These are phyloP conservation scores for Troides aeacus DNA, from an alignment of 2,888 invertebrate species.

Conservation along the genomic window DNA sequence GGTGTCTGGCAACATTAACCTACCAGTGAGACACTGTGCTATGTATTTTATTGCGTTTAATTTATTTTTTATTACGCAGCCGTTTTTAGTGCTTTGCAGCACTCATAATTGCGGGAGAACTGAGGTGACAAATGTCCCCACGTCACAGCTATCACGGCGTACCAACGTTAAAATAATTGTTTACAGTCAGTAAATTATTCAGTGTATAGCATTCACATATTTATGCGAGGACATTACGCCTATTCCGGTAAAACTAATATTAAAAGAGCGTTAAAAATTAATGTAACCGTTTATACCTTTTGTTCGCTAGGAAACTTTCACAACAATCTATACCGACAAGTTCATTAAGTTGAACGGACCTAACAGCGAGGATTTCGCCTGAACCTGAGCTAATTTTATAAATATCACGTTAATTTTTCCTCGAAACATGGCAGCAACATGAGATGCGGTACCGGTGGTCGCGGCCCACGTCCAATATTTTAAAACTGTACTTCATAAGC, in stretches of 20 bases:
- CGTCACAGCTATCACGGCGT: too few relatives aligned
- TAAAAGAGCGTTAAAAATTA: background rate
- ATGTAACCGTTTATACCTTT: slow-evolving; percentile 18
- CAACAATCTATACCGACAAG: slow-evolving; percentile 26
- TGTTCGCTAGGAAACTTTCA: slow-evolving; percentile 23
- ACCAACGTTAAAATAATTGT: too few relatives aligned
- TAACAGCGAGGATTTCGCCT: slow-evolving; percentile 50
- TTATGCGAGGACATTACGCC: too few relatives aligned
- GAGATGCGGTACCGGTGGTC: slow-evolving; percentile 68
- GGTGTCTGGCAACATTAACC: too few relatives aligned
- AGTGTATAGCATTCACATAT: too few relatives aligned
- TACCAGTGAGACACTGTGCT: too few relatives aligned
- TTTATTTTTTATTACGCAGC: too few relatives aligned
- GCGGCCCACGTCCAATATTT: slow-evolving; percentile 44
- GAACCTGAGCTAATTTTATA: slow-evolving; percentile 59
- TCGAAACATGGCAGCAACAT: slow-evolving; percentile 61
- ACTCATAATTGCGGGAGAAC: too few relatives aligned
- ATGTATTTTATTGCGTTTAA: too few relatives aligned
- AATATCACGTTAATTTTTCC: slow-evolving; percentile 61
- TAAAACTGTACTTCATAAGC: slow-evolving; percentile 38
- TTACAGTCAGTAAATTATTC: too few relatives aligned
- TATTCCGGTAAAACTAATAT: background rate
- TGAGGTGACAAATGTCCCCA: too few relatives aligned
- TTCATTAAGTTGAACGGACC: slow-evolving; percentile 40
- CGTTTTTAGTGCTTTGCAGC: too few relatives aligned